Evolutionary conservation across 2,888 invertebrate species (phyloP).

Genomic region (Caenorhabditis sp.): DNA sequence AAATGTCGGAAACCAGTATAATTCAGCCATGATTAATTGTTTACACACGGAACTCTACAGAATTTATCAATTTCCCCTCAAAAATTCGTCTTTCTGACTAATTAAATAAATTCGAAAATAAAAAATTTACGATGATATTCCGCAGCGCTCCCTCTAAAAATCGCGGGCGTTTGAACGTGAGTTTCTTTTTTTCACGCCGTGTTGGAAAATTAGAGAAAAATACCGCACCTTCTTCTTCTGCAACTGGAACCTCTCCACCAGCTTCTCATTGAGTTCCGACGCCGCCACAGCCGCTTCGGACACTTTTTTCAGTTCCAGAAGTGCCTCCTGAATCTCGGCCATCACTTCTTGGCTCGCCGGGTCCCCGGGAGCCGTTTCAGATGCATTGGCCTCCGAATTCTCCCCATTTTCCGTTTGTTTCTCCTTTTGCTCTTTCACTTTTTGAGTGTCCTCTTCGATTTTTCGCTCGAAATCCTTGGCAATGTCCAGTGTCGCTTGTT

Average conservation of each 20-base stretch:
- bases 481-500: constrained; percentile 71
- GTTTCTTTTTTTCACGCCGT: no score
- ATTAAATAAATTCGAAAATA: no score
- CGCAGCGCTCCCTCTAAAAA: no score
- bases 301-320: constrained; percentile 67
- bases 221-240: constrained; percentile 72
- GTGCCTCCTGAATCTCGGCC: constrained; percentile 61
- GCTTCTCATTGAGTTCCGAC: constrained; percentile 70
- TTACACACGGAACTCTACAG: no score
- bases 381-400: constrained; percentile 13
- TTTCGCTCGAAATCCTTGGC: constrained; percentile 67
- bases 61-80: no score
- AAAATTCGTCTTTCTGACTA: no score
- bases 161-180: no score
- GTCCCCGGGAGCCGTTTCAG: constrained; percentile 35
- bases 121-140: no score
- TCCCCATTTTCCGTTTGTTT: constrained; percentile 36
- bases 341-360: constrained; percentile 37
- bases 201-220: no score
- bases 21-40: no score
- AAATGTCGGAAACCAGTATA: no score
- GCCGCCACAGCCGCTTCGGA: constrained; percentile 69
- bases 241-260: constrained; percentile 68
- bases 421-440: constrained; percentile 45
- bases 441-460: constrained; percentile 47